Evolutionary conservation across 2,113 vertebrate genomes (phyloP).

Genomic region (Xiphorhynchus elegans): DNA sequence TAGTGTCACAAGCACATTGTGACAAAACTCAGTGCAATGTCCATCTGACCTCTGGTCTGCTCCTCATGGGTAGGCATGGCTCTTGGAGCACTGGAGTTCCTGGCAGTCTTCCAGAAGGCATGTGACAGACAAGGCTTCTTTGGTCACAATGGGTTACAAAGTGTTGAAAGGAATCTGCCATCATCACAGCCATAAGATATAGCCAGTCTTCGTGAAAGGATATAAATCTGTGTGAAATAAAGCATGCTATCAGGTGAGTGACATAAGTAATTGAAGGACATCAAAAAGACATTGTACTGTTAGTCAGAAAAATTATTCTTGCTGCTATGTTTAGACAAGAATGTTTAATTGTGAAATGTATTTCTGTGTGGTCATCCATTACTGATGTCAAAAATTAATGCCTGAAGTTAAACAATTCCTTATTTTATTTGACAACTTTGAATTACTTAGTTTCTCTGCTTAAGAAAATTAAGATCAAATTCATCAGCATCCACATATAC

Average conservation of each 20-base stretch:
- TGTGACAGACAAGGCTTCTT: neutral
- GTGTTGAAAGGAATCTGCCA: neutral
- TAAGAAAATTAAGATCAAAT: neutral
- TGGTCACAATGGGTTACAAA: too few species aligned
- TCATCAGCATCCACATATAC: neutral
- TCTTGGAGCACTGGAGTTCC: neutral
- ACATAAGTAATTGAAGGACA: neutral
- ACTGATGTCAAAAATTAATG: neutral
- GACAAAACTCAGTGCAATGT: neutral
- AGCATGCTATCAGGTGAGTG: neutral
- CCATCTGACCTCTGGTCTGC: fast-evolving
- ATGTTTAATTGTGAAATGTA: neutral
- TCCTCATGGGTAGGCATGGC: fast-evolving
- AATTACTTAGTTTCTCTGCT: neutral
- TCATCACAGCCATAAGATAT: neutral
- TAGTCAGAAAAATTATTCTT: neutral
- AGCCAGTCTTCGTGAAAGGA: neutral
- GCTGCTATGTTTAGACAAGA: neutral
- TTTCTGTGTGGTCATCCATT: neutral
- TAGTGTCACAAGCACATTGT: neutral
- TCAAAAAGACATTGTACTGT: neutral
- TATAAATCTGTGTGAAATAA: neutral
- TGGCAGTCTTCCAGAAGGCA: neutral
- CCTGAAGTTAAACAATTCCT: constrained; percentile 6
- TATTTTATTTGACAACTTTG: neutral